These are phyloP conservation scores for Euspilapteryx auroguttella DNA, from an alignment of 2,888 invertebrate species.

Conservation along the genomic window DNA sequence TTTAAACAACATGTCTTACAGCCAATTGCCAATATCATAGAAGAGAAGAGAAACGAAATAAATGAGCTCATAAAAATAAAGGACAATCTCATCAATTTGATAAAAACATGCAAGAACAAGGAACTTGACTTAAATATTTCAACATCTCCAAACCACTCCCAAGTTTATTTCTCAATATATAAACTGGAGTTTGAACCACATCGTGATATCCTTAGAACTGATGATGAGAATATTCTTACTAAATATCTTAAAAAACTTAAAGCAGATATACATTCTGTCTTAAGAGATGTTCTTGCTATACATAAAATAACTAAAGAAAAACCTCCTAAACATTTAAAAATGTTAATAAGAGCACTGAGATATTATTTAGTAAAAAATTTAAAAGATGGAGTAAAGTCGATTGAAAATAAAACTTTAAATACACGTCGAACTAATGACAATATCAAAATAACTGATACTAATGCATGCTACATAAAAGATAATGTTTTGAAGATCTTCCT, in stretches of 20 bases:
- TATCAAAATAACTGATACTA: not conserved
- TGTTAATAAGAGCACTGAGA: not conserved
- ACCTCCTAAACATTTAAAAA: not conserved
- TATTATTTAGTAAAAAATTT: not conserved
- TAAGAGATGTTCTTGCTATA: slow-evolving; percentile 19
- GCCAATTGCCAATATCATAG: slow-evolving; percentile 21
- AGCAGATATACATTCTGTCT: slow-evolving; percentile 24
- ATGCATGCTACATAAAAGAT: not conserved
- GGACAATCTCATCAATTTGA: slow-evolving; percentile 16
- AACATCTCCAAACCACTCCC: slow-evolving; percentile 5
- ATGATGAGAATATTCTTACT: slow-evolving; percentile 10
- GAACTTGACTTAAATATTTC: slow-evolving; percentile 6
- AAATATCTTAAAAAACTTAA: slow-evolving; percentile 23
- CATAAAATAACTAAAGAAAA: slow-evolving; percentile 11
- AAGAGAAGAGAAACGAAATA: slow-evolving; percentile 23
- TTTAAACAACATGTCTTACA: slow-evolving; percentile 14
- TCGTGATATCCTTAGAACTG: slow-evolving; percentile 13
- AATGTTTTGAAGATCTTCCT: slow-evolving; percentile 14
- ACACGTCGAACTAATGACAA: not conserved
- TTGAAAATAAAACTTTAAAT: not conserved
- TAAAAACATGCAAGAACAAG: slow-evolving; percentile 13
- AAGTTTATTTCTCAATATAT: slow-evolving; percentile 13
- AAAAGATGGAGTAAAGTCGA: not conserved
- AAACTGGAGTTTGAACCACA: slow-evolving; percentile 17
- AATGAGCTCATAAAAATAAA: slow-evolving; percentile 18